Conservation (phyloP, 2,888 invertebrate genomes). For the Chesias legatella region DNA sequence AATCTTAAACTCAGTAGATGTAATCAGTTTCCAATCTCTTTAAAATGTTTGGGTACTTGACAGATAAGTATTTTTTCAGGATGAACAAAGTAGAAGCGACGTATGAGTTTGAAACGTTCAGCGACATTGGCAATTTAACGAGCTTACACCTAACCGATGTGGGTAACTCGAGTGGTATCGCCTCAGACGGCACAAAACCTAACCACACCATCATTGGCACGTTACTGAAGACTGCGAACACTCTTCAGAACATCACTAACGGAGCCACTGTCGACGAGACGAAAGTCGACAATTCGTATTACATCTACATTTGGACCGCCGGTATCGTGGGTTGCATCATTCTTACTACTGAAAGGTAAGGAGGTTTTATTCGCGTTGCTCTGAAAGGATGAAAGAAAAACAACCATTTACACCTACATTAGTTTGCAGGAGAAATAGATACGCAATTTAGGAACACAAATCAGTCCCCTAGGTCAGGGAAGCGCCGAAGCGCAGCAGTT, state of each 20-base stretch:
- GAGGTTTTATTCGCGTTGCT: too few relatives aligned
- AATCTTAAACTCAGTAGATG: too few relatives aligned
- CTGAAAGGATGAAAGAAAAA: too few relatives aligned
- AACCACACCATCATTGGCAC: constrained; percentile 53
- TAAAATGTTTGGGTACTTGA: too few relatives aligned
- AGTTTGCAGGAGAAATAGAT: too few relatives aligned
- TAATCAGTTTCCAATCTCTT: too few relatives aligned
- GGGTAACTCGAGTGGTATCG: constrained; percentile 5
- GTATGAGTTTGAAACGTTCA: constrained; percentile 14
- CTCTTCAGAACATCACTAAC: constrained; percentile 47
- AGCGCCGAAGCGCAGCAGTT: too few relatives aligned
- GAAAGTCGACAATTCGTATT: constrained; percentile 49
- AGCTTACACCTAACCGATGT: constrained; percentile 17
- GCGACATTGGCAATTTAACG: constrained; percentile 7
- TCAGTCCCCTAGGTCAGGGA: too few relatives aligned
- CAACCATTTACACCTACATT: too few relatives aligned
- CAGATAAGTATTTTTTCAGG: constrained; percentile 60
- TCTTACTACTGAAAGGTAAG: constrained; percentile 78
- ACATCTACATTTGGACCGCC: constrained; percentile 80
- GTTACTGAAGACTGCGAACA: constrained; percentile 46
- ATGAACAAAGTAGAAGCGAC: constrained; percentile 62
- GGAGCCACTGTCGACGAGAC: constrained; percentile 35
- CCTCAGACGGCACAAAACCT: constrained; percentile 23
- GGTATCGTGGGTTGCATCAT: constrained; percentile 81
- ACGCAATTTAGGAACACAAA: too few relatives aligned